Base-by-base conservation (phyloP, 2,888 invertebrate species). In the Hypercompe scribonia region DNA sequence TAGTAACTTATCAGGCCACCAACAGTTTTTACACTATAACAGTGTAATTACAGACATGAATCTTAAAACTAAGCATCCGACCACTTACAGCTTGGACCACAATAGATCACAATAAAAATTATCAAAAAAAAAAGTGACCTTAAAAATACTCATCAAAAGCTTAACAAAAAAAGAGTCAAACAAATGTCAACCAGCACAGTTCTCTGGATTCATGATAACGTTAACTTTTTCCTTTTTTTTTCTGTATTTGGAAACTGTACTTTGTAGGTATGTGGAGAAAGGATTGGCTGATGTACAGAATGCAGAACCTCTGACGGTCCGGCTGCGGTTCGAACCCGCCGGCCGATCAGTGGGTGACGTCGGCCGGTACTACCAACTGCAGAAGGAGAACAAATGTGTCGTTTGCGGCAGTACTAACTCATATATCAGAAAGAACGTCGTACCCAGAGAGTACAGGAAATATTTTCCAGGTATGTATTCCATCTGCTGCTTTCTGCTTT, bases 381-480 rank as follows among this genome's bases (percentile, higher is more conserved):
- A 96, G 5, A 98, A 98, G 86, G 96, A 97, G 78, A 98, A 98
- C 91, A 96, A 96, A 65, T 98, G 98, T 88, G 98, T 98, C 1
- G 98, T 98, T 0, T 98, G 98, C 88, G 98, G 98, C 0, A 88
- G 92, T 13, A 91, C 91, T 0, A 96, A 97, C 80, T 96, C 97
- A 0, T 97, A 97, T 85, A 96, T 97, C 72, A 93, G 97, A 33
- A 98, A 98, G 91, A 97, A 97, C 83, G 96, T 98, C n/a, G 97
- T 98, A 50, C 98, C 98, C 0, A 96, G 97, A 73, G 98, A 98
- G 90, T 98, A 98, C 87, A 96, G 98, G 78, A 98, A 97, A 92
- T 96, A 96, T 81, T 97, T 98, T 81, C 97, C 97, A 68, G 95
- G 97, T 97, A 80, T 89, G 90, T 88, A n/a, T 3, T 46, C 21